Evolutionary conservation across 2,797 vertebrate genomes (phyloP).

Genomic region (Tympanoctomys barrerae): DNA sequence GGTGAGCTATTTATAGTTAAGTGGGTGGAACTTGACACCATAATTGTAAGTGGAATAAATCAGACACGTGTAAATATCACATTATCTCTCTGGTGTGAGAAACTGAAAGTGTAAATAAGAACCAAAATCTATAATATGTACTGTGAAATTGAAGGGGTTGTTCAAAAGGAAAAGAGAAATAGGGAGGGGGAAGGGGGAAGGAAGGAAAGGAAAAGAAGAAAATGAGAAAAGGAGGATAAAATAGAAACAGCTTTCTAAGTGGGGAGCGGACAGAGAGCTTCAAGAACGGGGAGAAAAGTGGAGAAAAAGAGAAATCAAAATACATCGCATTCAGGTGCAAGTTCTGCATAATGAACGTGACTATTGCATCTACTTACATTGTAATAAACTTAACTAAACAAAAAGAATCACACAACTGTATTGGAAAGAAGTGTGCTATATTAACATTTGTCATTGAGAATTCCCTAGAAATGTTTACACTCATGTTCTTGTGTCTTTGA

Average conservation of each 20-base stretch:
- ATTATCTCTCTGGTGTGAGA: neutral
- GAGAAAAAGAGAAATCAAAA: neutral
- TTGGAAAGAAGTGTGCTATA: neutral
- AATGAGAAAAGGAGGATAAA: neutral
- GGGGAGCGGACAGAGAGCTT: neutral
- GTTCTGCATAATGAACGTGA: no score
- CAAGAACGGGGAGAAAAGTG: no score
- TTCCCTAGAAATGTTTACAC: neutral
- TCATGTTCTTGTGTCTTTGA: neutral
- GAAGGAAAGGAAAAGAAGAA: no score
- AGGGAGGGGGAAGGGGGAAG: no score
- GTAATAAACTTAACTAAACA: neutral
- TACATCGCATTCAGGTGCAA: no score
- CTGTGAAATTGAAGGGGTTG: neutral
- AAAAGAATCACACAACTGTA: neutral
- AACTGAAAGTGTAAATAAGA: neutral
- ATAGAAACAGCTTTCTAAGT: neutral
- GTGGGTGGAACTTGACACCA: neutral
- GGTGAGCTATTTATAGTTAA: neutral
- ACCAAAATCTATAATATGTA: neutral
- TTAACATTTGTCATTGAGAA: constrained; percentile 32
- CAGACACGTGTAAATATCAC: neutral
- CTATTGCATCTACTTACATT: no score
- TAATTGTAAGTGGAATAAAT: neutral
- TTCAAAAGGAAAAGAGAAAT: neutral